Percentiles rank a stretch among this genome's conserved stretches.
Conservation (phyloP, 2,888 invertebrate species). For the Volucella bombylans region DNA sequence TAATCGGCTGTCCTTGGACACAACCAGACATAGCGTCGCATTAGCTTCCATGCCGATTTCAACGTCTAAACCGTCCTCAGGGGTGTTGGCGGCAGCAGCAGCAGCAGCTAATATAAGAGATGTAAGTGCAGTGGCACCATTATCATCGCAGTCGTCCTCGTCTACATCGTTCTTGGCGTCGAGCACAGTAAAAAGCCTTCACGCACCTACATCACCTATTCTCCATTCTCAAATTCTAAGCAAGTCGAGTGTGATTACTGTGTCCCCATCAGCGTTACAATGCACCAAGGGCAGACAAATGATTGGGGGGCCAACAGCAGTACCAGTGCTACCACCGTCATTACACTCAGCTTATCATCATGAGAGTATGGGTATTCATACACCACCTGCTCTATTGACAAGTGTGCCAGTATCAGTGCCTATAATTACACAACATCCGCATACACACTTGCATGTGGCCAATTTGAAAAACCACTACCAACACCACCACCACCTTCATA, state of each 20-base stretch:
- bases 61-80: constrained; percentile 74
- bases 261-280: constrained; percentile 30
- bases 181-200: constrained; percentile 67
- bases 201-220: constrained; percentile 70
- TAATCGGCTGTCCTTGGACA: constrained; percentile 77
- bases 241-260: constrained; percentile 50
- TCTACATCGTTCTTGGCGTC: constrained; percentile 75
- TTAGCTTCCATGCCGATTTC: constrained; percentile 74
- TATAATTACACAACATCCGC: constrained; percentile 77
- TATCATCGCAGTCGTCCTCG: constrained; percentile 75
- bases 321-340: constrained; percentile 73
- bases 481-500: constrained; percentile 69
- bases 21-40: constrained; percentile 78
- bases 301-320: constrained; percentile 70
- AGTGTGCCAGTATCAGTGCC: constrained; percentile 78
- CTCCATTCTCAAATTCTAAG: constrained; percentile 69
- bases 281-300: constrained; percentile 52
- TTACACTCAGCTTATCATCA: constrained; percentile 70
- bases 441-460: constrained; percentile 65
- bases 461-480: constrained; percentile 73
- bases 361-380: constrained; percentile 69
- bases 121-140: constrained; percentile 74
- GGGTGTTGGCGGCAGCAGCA: constrained; percentile 77
- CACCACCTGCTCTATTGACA: constrained; percentile 75
- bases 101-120: constrained; percentile 73